Conservation (phyloP, 2,797 vertebrate species). For the Peromyscus aztecus region DNA sequence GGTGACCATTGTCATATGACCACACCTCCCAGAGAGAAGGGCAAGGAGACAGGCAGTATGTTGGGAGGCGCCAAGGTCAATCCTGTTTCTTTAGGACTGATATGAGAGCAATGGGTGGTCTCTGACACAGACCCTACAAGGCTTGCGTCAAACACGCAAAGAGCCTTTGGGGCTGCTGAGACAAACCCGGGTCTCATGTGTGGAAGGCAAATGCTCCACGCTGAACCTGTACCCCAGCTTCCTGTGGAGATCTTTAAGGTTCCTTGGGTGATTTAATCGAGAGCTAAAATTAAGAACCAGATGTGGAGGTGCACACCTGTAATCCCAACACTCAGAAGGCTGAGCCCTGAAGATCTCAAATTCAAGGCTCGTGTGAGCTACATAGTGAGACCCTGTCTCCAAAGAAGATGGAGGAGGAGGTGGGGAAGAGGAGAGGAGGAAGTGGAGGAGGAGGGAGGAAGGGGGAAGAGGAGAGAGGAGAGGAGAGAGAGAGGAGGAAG, state of each 20-base stretch:
- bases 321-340: neutral
- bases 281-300: neutral
- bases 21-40: neutral
- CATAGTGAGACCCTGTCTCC: neutral
- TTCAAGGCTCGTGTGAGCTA: neutral
- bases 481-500: too few species aligned
- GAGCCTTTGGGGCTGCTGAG: neutral
- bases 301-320: neutral
- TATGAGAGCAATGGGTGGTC: neutral
- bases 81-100: neutral
- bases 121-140: neutral
- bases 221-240: neutral
- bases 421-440: too few species aligned
- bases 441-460: too few species aligned
- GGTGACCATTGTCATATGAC: neutral
- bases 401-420: neutral
- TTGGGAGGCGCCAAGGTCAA: too few species aligned
- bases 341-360: neutral
- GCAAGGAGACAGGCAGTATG: neutral
- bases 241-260: neutral
- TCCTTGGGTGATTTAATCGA: neutral
- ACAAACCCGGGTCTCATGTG: fast-evolving
- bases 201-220: neutral
- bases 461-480: too few species aligned
- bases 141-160: neutral